These are phyloP conservation scores for Mythimna impura DNA, from an alignment of 2,888 invertebrate genomes.

Conservation along the genomic window DNA sequence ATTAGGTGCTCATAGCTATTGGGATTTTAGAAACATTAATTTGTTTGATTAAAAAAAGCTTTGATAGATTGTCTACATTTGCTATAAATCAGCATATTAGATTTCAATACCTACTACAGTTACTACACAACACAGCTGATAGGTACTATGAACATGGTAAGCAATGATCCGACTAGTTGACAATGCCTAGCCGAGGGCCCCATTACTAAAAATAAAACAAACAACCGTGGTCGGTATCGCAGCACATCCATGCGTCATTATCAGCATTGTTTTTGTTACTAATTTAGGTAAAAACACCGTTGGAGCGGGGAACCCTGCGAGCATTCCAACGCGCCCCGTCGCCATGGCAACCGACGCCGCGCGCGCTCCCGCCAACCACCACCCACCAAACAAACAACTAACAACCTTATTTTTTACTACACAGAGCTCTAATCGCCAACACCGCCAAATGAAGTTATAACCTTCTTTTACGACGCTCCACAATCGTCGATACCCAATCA, in stretches of 20 bases:
- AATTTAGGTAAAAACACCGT: slow-evolving; percentile 84
- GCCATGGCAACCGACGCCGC: slow-evolving; percentile 89
- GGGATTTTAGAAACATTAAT: slow-evolving; percentile 33
- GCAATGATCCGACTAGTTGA: slow-evolving; percentile 40
- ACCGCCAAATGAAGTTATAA: slow-evolving; percentile 87
- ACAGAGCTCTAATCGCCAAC: slow-evolving; percentile 80
- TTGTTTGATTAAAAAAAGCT: slow-evolving; percentile 17
- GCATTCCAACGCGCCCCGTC: slow-evolving; percentile 88
- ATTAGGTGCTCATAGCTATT: slow-evolving; percentile 19
- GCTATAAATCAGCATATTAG: slow-evolving; percentile 8
- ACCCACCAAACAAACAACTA: slow-evolving; percentile 78
- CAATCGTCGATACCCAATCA: slow-evolving; percentile 85
- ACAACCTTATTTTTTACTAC: slow-evolving; percentile 80
- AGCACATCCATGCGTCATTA: slow-evolving; percentile 72
- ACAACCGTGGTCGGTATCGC: slow-evolving; percentile 59
- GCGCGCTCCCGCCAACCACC: slow-evolving; percentile 75
- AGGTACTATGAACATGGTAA: slow-evolving; percentile 4
- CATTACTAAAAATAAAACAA: slow-evolving; percentile 65
- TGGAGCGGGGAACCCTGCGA: slow-evolving; percentile 81
- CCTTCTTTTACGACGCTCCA: slow-evolving; percentile 85
- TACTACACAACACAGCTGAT: slow-evolving; percentile 28
- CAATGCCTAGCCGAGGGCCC: slow-evolving; percentile 45
- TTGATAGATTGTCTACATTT: slow-evolving; percentile 16
- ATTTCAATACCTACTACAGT: slow-evolving; percentile 4
- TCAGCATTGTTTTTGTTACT: slow-evolving; percentile 76